Evolutionary conservation across 2,888 invertebrate species (phyloP), one percentile per base, ranked within the genome.

Genomic region (Allolobophora icterica): DNA sequence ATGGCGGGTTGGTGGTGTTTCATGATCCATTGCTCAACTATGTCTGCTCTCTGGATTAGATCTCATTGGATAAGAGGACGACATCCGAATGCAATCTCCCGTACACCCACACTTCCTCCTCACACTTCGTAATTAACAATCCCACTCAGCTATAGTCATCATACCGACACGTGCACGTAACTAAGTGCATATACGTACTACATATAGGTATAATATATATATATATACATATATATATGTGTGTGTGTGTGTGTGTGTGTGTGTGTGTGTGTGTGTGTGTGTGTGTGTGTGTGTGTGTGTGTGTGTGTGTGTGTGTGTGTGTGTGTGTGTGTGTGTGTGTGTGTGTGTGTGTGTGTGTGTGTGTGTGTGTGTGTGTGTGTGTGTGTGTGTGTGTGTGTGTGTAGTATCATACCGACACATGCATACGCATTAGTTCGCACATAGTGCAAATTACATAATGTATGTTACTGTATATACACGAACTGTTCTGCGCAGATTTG

Each of bases 71-170:
- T 71, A 71, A 30, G n/a, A 71, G n/a, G 8, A 71, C n/a, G 71
- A 30, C 71, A 71, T 71, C 71, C 71, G 30, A 71, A 71, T n/a
- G n/a, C 71, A 8, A 71, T n/a, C 11, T 71, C 71, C 17, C 71
- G 0, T 11, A 71, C n/a, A 30, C 71, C 8, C 30, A 71, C 71
- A 30, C 71, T 71, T n/a, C 71, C 30, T 71, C 71, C 71, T 71
- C 71, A 71, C 30, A n/a, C 71, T n/a, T n/a, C n/a, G n/a, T 71
- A 71, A 71, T 71, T 71, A 71, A 71, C 71, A 71, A 71, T 71
- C 71, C 71, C 71, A n/a, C 71, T 71, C n/a, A n/a, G n/a, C 71
- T 52, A n/a, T 71, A n/a, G 30, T 30, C n/a, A 71, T 71, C 52
- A 71, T 3, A n/a, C n/a, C 71, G n/a, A 30, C 71, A 71, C n/a